Base-by-base conservation (phyloP, 2,888 invertebrate species). In the Brachyopa scutellaris region DNA sequence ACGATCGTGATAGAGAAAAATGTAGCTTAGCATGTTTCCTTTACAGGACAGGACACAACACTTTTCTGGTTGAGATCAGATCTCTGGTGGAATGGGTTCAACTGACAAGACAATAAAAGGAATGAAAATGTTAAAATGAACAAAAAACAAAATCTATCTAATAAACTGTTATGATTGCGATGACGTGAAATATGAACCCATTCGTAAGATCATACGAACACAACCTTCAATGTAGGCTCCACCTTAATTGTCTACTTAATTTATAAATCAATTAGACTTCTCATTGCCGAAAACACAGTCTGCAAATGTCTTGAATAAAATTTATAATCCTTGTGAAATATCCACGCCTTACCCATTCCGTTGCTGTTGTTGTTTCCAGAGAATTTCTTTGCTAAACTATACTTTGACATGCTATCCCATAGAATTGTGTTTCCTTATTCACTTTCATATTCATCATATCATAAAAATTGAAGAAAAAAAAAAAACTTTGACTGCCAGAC, bases 321-420 rank as follows among this genome's bases (percentile, higher is more conserved):
- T 21, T 42, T 42, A 42, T 42, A 21, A 42, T 19, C n/a, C 42
- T 42, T n/a, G 42, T 0, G 15, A 40, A 17, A 17, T 17, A 17
- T 42, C 19, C 19, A 42, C 42, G 42, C 42, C 42, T 4, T 21
- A 21, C n/a, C n/a, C 42, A 42, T 19, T 42, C 42, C 9, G 40
- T 42, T n/a, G n/a, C 19, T n/a, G 17, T 40, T 9, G 9, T 3
- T n/a, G 9, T 19, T 19, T 19, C 42, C 42, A 42, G n/a, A n/a
- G n/a, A n/a, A 42, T 21, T 42, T 21, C n/a, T n/a, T 21, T 36
- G 13, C 21, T 36, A 13, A 36, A 55, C n/a, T 53, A 45, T 47
- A 17, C 53, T 38, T 55, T 73, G 66, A 79, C 79, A 79, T 79
- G 79, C 73, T 61, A 79, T 73, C 53, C 33, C 31, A 33, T n/a